Evolutionary conservation across 2,113 vertebrate genomes (phyloP).

Genomic region (Tenrec ecaudatus): DNA sequence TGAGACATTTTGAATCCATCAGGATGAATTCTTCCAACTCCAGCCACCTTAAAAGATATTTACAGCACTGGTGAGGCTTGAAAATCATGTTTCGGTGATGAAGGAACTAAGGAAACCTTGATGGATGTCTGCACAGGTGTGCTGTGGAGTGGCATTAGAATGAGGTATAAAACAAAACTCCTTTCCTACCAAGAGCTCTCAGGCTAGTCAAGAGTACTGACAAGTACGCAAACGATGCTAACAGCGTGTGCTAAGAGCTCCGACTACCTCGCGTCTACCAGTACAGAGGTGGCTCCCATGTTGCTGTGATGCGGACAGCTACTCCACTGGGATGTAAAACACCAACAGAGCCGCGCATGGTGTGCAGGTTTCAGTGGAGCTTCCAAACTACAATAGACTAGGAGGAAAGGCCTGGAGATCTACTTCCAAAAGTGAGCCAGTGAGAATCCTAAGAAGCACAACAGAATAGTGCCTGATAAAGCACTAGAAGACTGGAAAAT

Average conservation of each 20-base stretch:
- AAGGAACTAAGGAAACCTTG: background rate
- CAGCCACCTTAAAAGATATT: background rate
- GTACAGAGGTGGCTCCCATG: background rate
- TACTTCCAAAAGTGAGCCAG: background rate
- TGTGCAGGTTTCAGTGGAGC: background rate
- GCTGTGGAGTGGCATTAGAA: background rate
- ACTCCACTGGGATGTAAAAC: background rate
- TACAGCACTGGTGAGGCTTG: background rate
- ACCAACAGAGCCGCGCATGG: background rate
- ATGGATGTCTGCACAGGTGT: background rate
- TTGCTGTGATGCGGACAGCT: background rate
- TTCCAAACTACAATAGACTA: background rate
- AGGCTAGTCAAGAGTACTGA: background rate
- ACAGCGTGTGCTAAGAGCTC: background rate
- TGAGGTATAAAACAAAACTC: background rate
- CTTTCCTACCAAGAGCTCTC: background rate
- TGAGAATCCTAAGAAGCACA: background rate
- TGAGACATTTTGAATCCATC: background rate
- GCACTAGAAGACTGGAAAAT: background rate
- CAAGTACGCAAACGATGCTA: background rate
- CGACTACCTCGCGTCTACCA: no score
- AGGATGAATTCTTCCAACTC: background rate
- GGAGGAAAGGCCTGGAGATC: background rate
- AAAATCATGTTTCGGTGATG: background rate
- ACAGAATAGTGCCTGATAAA: background rate